These are phyloP conservation scores for Tragelaphus strepsiceros DNA, from an alignment of 2,113 vertebrate genomes.

Conservation along the genomic window DNA sequence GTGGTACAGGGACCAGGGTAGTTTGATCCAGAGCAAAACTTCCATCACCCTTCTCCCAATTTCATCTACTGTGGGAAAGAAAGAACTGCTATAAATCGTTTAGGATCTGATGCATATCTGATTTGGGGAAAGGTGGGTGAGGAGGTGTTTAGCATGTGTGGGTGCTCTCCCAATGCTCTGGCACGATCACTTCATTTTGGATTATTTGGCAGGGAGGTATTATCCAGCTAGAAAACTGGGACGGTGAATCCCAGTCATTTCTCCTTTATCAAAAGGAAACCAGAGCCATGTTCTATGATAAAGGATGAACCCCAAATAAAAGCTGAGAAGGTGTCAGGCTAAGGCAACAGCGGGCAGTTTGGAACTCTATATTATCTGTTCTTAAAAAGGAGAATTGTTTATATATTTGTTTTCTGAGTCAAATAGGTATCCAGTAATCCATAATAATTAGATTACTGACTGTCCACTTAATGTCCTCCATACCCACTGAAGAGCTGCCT, in stretches of 20 bases:
- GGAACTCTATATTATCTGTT: background rate
- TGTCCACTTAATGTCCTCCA: background rate
- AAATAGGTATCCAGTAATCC: background rate
- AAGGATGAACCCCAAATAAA: background rate
- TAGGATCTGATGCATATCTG: background rate
- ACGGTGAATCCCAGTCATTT: background rate
- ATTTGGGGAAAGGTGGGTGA: background rate
- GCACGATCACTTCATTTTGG: background rate
- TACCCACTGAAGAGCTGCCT: background rate
- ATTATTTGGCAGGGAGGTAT: background rate
- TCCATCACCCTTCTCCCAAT: background rate
- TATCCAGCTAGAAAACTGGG: background rate
- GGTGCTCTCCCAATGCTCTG: no score
- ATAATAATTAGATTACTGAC: background rate
- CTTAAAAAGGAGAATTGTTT: background rate
- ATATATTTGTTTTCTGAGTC: background rate
- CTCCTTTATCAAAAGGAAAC: background rate
- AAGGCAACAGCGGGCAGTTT: background rate
- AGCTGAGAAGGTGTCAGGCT: background rate
- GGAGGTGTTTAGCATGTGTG: background rate
- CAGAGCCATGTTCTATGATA: background rate
- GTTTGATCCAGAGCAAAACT: background rate
- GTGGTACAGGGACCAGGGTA: background rate
- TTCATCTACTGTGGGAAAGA: background rate
- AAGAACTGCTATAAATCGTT: background rate